A percentile compares a stretch with the other conserved stretches of the same genome.
These are phyloP conservation scores for Eupeodes latifasciatus DNA, from an alignment of 2,888 invertebrate genomes.

Conservation along the genomic window DNA sequence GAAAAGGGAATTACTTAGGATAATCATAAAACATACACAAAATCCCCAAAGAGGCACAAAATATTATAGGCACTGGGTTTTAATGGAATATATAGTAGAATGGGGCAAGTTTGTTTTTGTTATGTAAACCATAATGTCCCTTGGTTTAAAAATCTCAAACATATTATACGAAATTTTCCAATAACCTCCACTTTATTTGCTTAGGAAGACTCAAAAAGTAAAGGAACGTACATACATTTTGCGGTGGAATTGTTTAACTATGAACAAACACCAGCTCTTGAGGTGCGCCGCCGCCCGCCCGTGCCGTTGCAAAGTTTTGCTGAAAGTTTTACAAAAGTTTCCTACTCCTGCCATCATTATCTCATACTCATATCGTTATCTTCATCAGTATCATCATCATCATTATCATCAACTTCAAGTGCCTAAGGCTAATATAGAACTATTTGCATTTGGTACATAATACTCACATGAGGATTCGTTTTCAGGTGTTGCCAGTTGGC, in stretches of 20 bases:
- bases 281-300: conserved; percentile 36
- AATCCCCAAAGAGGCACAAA: not conserved
- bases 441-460: conserved; percentile 70
- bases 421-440: conserved; percentile 17
- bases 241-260: conserved; percentile 59
- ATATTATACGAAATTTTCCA: not conserved
- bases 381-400: conserved; percentile 35
- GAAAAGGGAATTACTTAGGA: not conserved
- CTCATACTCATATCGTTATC: conserved; percentile 43
- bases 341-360: conserved; percentile 44
- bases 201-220: conserved; percentile 33
- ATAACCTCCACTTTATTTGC: conserved; percentile 47
- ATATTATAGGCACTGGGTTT: not conserved
- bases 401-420: conserved; percentile 28
- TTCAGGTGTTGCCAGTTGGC: conserved; percentile 90
- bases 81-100: not conserved
- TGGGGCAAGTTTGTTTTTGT: not conserved
- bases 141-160: not conserved
- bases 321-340: conserved; percentile 61
- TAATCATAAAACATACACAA: conserved; percentile 9
- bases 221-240: not conserved
- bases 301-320: conserved; percentile 50
- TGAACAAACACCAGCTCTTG: conserved; percentile 45
- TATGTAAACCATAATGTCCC: conserved; percentile 2
- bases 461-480: conserved; percentile 88